phyloP scores from a whole-genome alignment of 1,140 invertebrate species.

The Yoshiicerus persimilis region DNA sequence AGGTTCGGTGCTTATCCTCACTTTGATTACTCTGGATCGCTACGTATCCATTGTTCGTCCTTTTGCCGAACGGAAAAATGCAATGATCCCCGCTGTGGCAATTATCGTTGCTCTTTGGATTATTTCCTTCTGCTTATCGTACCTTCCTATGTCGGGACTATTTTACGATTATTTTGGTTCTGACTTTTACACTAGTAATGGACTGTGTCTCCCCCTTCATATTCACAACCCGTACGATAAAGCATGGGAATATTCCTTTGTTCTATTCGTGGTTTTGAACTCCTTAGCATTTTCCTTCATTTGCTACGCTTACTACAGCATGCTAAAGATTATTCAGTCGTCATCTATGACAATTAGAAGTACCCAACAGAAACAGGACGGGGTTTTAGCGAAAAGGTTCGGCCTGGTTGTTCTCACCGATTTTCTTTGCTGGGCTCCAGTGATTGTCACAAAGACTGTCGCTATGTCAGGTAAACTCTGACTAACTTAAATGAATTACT shows the following conservation, averaged over 20 bases:
- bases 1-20: slow-evolving; percentile 65
- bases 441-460: slow-evolving; percentile 63
- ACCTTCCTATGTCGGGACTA: slow-evolving; percentile 57
- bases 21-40: slow-evolving; percentile 62
- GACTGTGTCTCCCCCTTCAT: slow-evolving; percentile 65
- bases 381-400: slow-evolving; percentile 61
- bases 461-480: slow-evolving; percentile 59
- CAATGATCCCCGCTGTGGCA: slow-evolving; percentile 52
- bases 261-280: slow-evolving; percentile 63
- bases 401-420: slow-evolving; percentile 62
- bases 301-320: slow-evolving; percentile 60
- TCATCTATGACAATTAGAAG: slow-evolving; percentile 61
- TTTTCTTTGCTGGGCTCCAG: slow-evolving; percentile 66
- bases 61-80: slow-evolving; percentile 55
- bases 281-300: slow-evolving; percentile 63
- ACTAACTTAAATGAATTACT: not conserved
- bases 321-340: slow-evolving; percentile 62
- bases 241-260: slow-evolving; percentile 66
- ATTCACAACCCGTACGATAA: slow-evolving; percentile 64
- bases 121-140: slow-evolving; percentile 57
- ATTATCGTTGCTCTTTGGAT: slow-evolving; percentile 59
- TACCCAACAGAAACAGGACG: slow-evolving; percentile 59
- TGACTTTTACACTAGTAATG: slow-evolving; percentile 64
- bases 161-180: slow-evolving; percentile 57
- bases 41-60: slow-evolving; percentile 65